Evolutionary conservation across 2,797 vertebrate species (phyloP), one percentile per base, ranked within the genome.

Genomic region (Chiloscyllium punctatum): DNA sequence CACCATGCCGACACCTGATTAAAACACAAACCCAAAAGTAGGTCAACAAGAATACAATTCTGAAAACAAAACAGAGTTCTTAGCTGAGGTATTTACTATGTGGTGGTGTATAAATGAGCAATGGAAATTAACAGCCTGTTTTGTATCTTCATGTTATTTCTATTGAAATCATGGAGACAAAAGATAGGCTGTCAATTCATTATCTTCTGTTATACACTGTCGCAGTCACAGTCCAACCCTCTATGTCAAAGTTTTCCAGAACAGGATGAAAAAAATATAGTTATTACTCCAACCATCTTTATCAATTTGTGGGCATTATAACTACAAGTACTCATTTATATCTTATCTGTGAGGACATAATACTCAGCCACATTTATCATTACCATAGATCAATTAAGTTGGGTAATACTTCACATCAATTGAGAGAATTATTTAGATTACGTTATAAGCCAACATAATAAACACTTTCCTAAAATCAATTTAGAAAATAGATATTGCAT

Each of bases 1-100:
- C 98, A 96, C 99, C 98, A 0, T 99, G 99, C 96, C 98, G 99
- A 98, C 99, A 99, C 96, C 99, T 99, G 97, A 0, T 62, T 82
- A 62, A 11, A 87, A 9, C 68, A 91, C 0, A 94, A 53, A 53
- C n/a, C 51, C 57, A 86, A 95, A 92, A 96, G 95, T 96, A 94
- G 96, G 42, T 57, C 51, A 94, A 71, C 48, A 91, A 66, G 27
- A n/a, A 84, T 2, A 7, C 9, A 84, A 84, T 84, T 48, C 82
- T 84, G 21, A 25, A 48, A 48, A 82, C 15, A 42, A 82, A 82
- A 42, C 13, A 21, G 21, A 92, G 18, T 11, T 68, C 21, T n/a
- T 42, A 1, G 21, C n/a, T 18, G 37, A 37, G 16, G 37, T 21
- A 23, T 68, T 68, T 16, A 68, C 21, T 62, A 53, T 57, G 27